Evolutionary conservation across 2,113 vertebrate genomes (phyloP).

Genomic region (Isichthys henryi): DNA sequence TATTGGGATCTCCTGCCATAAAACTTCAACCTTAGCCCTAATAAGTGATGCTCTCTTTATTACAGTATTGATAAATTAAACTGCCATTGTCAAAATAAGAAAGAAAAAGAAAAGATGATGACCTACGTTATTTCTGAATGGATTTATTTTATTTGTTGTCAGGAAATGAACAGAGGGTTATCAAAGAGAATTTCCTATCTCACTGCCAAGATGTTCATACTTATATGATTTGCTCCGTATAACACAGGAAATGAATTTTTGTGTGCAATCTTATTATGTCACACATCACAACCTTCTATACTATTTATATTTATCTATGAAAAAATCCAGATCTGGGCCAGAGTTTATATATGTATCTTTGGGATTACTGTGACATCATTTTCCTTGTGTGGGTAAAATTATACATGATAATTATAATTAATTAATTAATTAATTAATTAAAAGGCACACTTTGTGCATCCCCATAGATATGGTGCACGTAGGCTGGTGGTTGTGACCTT

Average conservation of each 20-base stretch:
- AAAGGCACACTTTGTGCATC: not conserved
- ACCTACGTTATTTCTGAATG: conserved; percentile 77
- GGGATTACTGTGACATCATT: conserved; percentile 11
- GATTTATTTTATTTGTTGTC: conserved; percentile 84
- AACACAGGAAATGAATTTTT: conserved; percentile 96
- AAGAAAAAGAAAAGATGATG: conserved; percentile 58
- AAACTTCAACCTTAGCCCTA: conserved; percentile 65
- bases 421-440: too few species aligned
- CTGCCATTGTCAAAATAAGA: conserved; percentile 44
- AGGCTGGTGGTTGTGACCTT: not conserved
- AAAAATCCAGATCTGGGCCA: conserved; percentile 38
- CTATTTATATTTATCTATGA: conserved; percentile 64
- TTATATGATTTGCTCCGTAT: conserved; percentile 81
- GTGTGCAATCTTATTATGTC: conserved; percentile 49
- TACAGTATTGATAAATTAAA: conserved; percentile 67
- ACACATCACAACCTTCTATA: conserved; percentile 46
- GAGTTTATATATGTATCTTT: conserved; percentile 28
- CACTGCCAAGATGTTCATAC: conserved; percentile 78
- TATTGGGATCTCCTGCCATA: conserved; percentile 56
- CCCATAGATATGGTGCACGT: not conserved
- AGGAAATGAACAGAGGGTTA: conserved; percentile 99
- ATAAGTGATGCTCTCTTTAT: conserved; percentile 83
- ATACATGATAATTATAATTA: not conserved
- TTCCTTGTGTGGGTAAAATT: not conserved
- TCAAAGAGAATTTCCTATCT: conserved; percentile 88